Percentiles rank a stretch among this genome's conserved stretches.
Evolutionary conservation across 2,113 vertebrate genomes (phyloP).

Genomic region (Pangasianodon hypophthalmus): DNA sequence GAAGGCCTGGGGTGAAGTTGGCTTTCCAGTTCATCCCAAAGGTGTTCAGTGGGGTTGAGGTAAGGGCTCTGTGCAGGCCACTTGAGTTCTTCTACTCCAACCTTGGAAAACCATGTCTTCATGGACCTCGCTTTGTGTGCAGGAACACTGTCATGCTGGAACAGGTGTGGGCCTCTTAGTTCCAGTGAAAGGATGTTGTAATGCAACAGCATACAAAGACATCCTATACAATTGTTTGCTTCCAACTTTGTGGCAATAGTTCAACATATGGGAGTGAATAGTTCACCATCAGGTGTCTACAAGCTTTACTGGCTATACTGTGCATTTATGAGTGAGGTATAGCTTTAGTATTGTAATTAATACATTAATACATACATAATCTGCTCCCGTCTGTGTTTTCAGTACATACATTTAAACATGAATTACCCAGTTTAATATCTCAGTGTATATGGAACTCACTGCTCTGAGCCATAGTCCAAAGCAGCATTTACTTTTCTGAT

Average conservation of each 20-base stretch:
- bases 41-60: background rate
- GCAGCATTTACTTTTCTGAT: background rate
- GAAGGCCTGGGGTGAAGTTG: background rate
- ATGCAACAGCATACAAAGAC: background rate
- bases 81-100: background rate
- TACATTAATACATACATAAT: too few relatives aligned
- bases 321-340: background rate
- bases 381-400: background rate
- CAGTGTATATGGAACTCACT: background rate
- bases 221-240: background rate
- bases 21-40: background rate
- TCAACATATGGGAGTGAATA: background rate
- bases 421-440: background rate
- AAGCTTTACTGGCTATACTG: background rate
- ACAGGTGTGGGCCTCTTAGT: background rate
- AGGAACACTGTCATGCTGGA: background rate
- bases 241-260: background rate
- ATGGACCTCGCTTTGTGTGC: background rate
- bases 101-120: background rate
- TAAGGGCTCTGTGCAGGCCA: background rate
- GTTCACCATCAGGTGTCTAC: too few relatives aligned
- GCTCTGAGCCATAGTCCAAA: background rate
- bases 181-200: background rate
- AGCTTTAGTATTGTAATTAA: background rate
- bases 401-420: background rate